A percentile compares a stretch with the other conserved stretches of the same genome.
Conservation (phyloP, 2,797 vertebrate species). For the Erpetoichthys calabaricus region DNA sequence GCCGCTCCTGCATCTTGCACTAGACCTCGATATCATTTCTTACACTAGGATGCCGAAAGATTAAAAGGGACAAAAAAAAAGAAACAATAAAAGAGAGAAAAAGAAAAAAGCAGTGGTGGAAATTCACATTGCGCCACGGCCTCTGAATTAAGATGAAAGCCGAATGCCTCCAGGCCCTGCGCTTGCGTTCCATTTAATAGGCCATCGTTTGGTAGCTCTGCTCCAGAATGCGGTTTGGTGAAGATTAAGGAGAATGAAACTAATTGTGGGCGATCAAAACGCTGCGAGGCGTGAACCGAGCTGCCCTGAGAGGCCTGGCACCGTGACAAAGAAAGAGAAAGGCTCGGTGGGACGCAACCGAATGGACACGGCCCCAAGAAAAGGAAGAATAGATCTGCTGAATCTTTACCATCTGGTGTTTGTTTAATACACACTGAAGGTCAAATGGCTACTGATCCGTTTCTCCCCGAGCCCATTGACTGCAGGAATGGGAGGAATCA, state of each 20-base stretch:
- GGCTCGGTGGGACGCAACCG: constrained; percentile 65
- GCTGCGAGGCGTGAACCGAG: constrained; percentile 60
- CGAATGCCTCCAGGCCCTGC: no score
- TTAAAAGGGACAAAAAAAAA: no score
- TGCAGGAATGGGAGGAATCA: constrained; percentile 57
- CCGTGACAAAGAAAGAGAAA: constrained; percentile 57
- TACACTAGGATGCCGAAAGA: no score
- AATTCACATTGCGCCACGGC: no score
- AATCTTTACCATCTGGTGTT: constrained; percentile 82
- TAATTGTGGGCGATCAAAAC: constrained; percentile 60
- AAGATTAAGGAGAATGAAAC: constrained; percentile 44
- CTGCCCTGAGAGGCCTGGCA: constrained; percentile 52
- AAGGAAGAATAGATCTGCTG: constrained; percentile 61
- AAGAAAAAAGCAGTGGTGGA: no score
- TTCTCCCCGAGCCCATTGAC: constrained; percentile 59
- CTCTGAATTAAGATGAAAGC: no score
- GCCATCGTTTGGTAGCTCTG: no score
- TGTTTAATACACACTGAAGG: constrained; percentile 81
- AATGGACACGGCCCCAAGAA: constrained; percentile 63
- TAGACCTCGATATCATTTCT: no score
- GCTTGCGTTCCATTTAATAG: no score
- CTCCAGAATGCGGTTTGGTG: no score
- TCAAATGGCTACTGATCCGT: constrained; percentile 72
- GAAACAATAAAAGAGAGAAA: no score
- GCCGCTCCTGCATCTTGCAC: no score